Base-by-base conservation (phyloP, 2,888 invertebrate species). In the Cryptocephalus primarius region DNA sequence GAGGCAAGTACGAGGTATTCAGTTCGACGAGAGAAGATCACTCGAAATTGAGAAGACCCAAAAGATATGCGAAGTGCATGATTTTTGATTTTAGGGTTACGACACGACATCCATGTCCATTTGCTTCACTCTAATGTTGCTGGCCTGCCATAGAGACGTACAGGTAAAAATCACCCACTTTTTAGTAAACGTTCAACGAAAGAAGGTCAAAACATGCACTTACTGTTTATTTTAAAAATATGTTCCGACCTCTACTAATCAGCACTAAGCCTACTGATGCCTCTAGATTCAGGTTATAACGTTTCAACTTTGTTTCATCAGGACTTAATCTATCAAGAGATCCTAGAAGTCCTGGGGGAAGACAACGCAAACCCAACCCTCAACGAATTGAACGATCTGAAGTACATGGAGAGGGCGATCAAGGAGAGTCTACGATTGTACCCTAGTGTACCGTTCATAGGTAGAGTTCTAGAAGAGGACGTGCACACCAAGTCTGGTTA, bases 391-490 rank as follows among this genome's bases (percentile, higher is more conserved):
- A 59, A 60, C 33, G 61, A 70, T 40, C 60, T 70, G 55, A 63
- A 63, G 48, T 62, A 66, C 48, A 53, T 68, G 47, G 70, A 70
- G 47, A 55, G 66, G 39, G 64, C 64, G 11, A 65, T 70, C 39
- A 70, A 69, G 50, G 70, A 70, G 54, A 53, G 65, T 13, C 50
- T 70, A 10, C 52, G 69, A 31, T 51, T 70, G 3, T 69, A 66
- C 49, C 69, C 70, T 1, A 65, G 66, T 45, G 69, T 67, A 8
- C 66, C 69, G 4, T 58, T 65, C 45, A 64, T 70, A n/a, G 61
- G 60, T 3, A 56, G 70, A 46, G 47, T 50, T n/a, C 42, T 57
- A 3, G 57, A 57, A n/a, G 62, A 63, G 46, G 61, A 61, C 31
- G 51, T 59, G 9, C 33, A 44, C 3, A 60, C 40, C 40, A 40